Percentiles rank a stretch among this genome's conserved stretches.
These are phyloP conservation scores for Equus przewalskii DNA, from an alignment of 2,113 vertebrate species.

Conservation along the genomic window DNA sequence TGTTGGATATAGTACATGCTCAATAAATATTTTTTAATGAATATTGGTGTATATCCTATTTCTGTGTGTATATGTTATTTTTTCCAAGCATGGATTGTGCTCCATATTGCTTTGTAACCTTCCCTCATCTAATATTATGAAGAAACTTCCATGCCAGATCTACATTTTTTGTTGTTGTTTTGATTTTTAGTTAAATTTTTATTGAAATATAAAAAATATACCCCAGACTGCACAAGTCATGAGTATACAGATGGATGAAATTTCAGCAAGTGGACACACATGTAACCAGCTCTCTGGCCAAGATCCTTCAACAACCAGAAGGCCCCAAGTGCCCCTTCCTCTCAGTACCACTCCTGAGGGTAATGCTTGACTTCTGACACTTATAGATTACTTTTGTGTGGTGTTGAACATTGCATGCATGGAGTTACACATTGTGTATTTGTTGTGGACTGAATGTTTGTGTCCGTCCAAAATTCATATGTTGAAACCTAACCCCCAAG, in stretches of 20 bases:
- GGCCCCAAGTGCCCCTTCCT: not conserved
- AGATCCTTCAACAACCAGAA: fast-evolving
- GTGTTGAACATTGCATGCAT: not conserved
- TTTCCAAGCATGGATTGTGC: no score
- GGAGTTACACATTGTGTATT: not conserved
- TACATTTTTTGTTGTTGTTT: not conserved
- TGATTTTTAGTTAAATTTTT: not conserved
- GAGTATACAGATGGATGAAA: not conserved
- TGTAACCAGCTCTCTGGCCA: not conserved
- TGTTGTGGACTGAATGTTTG: not conserved
- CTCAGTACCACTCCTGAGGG: fast-evolving
- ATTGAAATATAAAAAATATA: not conserved
- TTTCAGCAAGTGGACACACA: not conserved
- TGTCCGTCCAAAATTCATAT: not conserved
- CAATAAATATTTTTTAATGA: constrained; percentile 77
- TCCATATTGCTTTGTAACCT: not conserved
- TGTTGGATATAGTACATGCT: constrained; percentile 19
- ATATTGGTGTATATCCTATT: not conserved
- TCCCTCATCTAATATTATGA: not conserved
- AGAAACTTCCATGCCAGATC: not conserved
- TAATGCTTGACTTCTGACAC: not conserved
- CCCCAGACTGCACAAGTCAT: no score
- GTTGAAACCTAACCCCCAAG: not conserved
- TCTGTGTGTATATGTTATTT: not conserved
- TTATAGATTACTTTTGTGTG: not conserved